These are phyloP conservation scores for Pantherophis alleghaniensis DNA, from an alignment of 2,797 vertebrate species.

Conservation along the genomic window DNA sequence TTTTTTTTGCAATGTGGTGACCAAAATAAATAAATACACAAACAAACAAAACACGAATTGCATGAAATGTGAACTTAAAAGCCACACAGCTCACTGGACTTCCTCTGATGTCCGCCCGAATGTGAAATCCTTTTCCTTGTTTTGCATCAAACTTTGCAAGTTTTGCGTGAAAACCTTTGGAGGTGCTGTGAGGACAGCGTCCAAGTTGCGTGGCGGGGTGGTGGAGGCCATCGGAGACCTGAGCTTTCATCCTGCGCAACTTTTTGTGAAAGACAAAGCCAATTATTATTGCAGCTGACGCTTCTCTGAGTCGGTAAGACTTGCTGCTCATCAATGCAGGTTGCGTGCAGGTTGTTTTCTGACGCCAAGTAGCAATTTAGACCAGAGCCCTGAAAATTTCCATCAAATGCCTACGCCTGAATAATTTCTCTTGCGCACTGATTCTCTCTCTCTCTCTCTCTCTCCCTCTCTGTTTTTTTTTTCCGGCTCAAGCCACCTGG, in stretches of 20 bases:
- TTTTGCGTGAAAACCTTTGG: not conserved
- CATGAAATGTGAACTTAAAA: not conserved
- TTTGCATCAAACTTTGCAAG: not conserved
- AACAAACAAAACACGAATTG: not conserved
- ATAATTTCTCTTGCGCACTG: slow-evolving; percentile 28
- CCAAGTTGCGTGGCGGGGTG: not conserved
- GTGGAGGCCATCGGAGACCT: not conserved
- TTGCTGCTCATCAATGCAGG: not conserved
- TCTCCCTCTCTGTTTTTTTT: not conserved
- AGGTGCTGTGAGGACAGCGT: not conserved
- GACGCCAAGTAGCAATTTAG: not conserved
- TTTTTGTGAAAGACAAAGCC: not conserved
- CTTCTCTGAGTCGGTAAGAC: not conserved
- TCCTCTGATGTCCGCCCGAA: not conserved
- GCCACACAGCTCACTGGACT: not conserved
- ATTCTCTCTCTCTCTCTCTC: no score
- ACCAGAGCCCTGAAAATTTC: slow-evolving; percentile 15
- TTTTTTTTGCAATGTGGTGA: not conserved
- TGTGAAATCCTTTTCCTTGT: not conserved
- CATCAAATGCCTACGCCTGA: slow-evolving; percentile 47
- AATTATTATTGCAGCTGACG: not conserved
- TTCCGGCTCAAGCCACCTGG: slow-evolving; percentile 28
- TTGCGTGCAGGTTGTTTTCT: not conserved
- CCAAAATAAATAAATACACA: not conserved
- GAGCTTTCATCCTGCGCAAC: not conserved